These are phyloP conservation scores for Heteractis magnifica DNA, from an alignment of 92 coral and sea anemone genomes.

Conservation along the genomic window DNA sequence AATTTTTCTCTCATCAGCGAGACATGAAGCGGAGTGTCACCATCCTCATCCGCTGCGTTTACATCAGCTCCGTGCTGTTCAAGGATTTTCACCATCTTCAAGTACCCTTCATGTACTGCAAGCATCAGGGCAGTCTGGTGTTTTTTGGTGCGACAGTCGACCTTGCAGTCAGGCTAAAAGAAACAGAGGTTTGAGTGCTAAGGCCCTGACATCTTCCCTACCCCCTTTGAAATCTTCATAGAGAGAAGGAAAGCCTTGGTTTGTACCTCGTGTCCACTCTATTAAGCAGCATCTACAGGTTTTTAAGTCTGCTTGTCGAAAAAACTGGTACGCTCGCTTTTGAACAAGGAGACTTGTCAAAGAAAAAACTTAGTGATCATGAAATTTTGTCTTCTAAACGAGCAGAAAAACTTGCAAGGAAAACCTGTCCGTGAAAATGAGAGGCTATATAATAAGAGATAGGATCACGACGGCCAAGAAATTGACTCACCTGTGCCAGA, in stretches of 20 bases:
- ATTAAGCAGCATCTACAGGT: no score
- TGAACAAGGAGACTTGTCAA: no score
- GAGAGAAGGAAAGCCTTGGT: no score
- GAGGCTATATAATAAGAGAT: constrained; percentile 22
- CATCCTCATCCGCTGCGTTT: constrained; percentile 43
- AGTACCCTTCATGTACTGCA: constrained; percentile 54
- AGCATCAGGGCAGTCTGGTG: constrained; percentile 51
- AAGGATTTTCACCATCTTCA: constrained; percentile 51
- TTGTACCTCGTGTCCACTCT: no score
- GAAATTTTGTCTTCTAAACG: no score
- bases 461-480: not conserved
- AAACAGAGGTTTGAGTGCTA: not conserved
- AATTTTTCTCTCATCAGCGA: constrained; percentile 37
- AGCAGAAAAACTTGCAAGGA: constrained; percentile 51
- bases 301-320: no score
- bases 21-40: constrained; percentile 61
- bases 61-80: constrained; percentile 51
- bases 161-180: constrained; percentile 46
- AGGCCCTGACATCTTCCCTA: constrained; percentile 26
- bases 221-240: no score
- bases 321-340: no score
- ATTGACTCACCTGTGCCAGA: constrained; percentile 36
- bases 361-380: not conserved
- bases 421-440: not conserved
- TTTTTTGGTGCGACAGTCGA: constrained; percentile 15